Percentiles rank a stretch among this genome's conserved stretches.
phyloP scores from a whole-genome alignment of 2,888 invertebrate species.

The Nesidiocoris tenuis region DNA sequence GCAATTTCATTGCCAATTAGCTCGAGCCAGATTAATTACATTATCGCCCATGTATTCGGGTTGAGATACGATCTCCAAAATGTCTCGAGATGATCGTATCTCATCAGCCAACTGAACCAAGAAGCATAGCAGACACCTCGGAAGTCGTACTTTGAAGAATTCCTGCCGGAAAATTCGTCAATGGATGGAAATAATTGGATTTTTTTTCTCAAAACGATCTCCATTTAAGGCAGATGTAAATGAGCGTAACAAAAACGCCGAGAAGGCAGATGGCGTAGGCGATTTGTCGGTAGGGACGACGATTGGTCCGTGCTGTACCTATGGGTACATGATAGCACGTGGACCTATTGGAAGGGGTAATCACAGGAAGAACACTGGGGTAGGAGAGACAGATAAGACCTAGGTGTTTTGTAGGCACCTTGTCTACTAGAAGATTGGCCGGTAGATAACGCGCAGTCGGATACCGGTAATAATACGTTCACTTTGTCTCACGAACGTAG shows the following conservation, averaged over 20 bases:
- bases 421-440: constrained; percentile 37
- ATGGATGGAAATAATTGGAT: not conserved
- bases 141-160: not conserved
- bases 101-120: not conserved
- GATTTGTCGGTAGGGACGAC: not conserved
- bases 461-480: constrained; percentile 36
- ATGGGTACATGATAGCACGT: not conserved
- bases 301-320: not conserved
- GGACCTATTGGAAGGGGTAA: constrained; percentile 16
- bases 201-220: not conserved
- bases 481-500: not conserved
- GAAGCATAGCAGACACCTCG: not conserved
- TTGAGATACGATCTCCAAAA: not conserved
- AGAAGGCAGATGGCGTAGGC: constrained; percentile 21
- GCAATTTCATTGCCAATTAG: not conserved
- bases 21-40: not conserved
- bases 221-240: constrained; percentile 30
- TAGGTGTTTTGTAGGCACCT: constrained; percentile 47
- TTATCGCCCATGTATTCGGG: not conserved
- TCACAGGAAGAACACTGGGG: constrained; percentile 23
- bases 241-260: constrained; percentile 7
- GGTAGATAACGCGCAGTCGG: constrained; percentile 1
- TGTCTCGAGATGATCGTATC: not conserved
- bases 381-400: constrained; percentile 25
- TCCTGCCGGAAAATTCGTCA: not conserved